Evolutionary conservation across 1,140 invertebrate species (phyloP), one percentile per base, ranked within the genome.

Genomic region (Drosophila truncata): DNA sequence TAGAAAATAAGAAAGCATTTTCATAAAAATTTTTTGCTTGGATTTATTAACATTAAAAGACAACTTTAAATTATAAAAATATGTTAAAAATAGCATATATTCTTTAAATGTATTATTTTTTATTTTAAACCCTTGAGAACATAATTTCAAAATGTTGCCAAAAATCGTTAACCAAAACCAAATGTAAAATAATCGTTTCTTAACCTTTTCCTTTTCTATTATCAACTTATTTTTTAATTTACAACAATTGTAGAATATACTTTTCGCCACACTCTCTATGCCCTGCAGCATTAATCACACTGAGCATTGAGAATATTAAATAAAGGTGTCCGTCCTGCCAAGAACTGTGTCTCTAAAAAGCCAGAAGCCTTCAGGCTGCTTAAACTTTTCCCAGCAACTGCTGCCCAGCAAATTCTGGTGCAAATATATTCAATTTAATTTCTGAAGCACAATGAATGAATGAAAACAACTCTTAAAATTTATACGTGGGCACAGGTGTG

Each of bases 311-410:
- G 50, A 54, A 54, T 54, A 35, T 8, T 16, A 54, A 27, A 44
- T 61, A 23, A 63, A 37, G 29, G 41, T 29, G 20, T 41, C 18
- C 23, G 60, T 18, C 3, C 14, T 23, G 27, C 18, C 61, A 31
- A n/a, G 25, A 31, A 20, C 4, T 47, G 42, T 55, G 35, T 39
- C 44, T 35, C 47, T 42, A 27, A 23, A 42, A 29, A 52, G 9
- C 25, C 13, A 46, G 31, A 8, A 14, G 20, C 25, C 25, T 41
- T 25, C 5, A 11, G 47, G 41, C 76, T 29, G 37, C 39, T 16
- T 4, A 31, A 25, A 63, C 20, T 46, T 83, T 80, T 59, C 77
- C 44, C 65, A 76, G 39, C 81, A 83, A 65, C 65, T 83, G 75
- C 42, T 23, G 13, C 9, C 44, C 33, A 63, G 35, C 29, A 64